These are phyloP conservation scores for Cerastoderma edule DNA, from an alignment of 2,888 invertebrate genomes.

Conservation along the genomic window DNA sequence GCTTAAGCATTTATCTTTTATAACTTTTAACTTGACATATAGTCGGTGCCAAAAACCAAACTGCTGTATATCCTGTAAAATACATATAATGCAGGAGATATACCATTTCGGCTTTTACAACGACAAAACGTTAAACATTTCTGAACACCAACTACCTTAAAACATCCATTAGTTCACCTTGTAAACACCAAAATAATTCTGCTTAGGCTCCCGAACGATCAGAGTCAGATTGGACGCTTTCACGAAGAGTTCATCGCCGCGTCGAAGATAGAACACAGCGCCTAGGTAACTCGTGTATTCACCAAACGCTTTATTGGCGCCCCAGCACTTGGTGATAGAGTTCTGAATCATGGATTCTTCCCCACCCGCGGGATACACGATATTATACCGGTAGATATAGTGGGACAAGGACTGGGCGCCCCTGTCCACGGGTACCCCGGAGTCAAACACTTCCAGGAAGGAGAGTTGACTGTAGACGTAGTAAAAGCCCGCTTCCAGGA, in stretches of 20 bases:
- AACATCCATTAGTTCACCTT: conserved; percentile 58
- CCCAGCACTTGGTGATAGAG: conserved; percentile 78
- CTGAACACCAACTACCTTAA: not conserved
- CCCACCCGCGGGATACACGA: conserved; percentile 76
- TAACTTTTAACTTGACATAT: too few relatives aligned
- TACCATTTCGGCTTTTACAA: not conserved
- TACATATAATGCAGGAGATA: not conserved
- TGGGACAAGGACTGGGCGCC: conserved; percentile 69
- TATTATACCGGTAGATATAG: conserved; percentile 77
- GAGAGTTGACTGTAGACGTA: conserved; percentile 79
- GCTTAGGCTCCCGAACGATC: conserved; percentile 73
- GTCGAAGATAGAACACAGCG: conserved; percentile 77
- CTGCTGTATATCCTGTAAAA: not conserved
- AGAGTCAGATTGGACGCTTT: conserved; percentile 78
- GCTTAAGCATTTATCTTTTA: too few relatives aligned
- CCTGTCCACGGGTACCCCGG: conserved; percentile 46
- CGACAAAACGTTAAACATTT: too few relatives aligned
- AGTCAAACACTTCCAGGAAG: conserved; percentile 73
- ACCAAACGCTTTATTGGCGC: conserved; percentile 73
- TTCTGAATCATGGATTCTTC: conserved; percentile 78
- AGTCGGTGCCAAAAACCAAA: too few relatives aligned
- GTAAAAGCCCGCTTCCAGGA: conserved; percentile 75
- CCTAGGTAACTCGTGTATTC: conserved; percentile 80
- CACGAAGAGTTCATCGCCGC: conserved; percentile 77
- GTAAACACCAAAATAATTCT: conserved; percentile 78